Evolutionary conservation across 2,888 invertebrate genomes (phyloP).

Genomic region (Chesias legatella): DNA sequence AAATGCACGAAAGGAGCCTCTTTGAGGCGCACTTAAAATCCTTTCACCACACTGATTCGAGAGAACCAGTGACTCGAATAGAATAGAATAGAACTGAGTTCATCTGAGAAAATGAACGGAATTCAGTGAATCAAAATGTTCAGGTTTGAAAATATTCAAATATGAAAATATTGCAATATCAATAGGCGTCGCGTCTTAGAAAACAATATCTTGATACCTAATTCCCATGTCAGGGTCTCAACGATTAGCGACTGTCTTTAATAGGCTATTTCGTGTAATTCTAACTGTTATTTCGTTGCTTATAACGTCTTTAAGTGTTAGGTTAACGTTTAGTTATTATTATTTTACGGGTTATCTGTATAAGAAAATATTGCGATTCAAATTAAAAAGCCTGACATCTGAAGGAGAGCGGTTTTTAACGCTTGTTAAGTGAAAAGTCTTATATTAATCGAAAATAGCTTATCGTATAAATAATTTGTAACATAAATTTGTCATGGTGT

Average conservation of each 20-base stretch:
- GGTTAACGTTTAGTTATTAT: slow-evolving; percentile 27
- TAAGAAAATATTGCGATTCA: slow-evolving; percentile 13
- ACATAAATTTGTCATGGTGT: too few species aligned
- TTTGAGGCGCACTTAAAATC: too few species aligned
- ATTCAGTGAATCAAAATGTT: too few species aligned
- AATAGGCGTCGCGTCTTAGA: slow-evolving; percentile 13
- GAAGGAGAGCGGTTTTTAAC: not conserved
- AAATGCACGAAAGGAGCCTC: too few species aligned
- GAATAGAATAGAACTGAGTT: too few species aligned
- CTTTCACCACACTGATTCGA: too few species aligned
- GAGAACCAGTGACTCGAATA: too few species aligned
- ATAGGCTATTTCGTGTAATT: slow-evolving; percentile 27
- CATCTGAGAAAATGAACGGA: too few species aligned
- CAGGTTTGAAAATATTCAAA: too few species aligned
- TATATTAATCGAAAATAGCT: not conserved
- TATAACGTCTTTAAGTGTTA: slow-evolving; percentile 26
- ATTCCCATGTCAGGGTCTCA: slow-evolving; percentile 22
- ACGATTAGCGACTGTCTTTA: slow-evolving; percentile 27
- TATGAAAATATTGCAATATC: too few species aligned
- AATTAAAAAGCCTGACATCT: slow-evolving; percentile 4
- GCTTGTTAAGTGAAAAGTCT: not conserved
- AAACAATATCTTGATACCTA: slow-evolving; percentile 5
- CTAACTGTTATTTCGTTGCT: slow-evolving; percentile 28
- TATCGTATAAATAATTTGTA: too few species aligned
- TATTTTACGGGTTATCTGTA: slow-evolving; percentile 20